phyloP scores from a whole-genome alignment of 2,888 invertebrate genomes.

The Ophonus ardosiacus region DNA sequence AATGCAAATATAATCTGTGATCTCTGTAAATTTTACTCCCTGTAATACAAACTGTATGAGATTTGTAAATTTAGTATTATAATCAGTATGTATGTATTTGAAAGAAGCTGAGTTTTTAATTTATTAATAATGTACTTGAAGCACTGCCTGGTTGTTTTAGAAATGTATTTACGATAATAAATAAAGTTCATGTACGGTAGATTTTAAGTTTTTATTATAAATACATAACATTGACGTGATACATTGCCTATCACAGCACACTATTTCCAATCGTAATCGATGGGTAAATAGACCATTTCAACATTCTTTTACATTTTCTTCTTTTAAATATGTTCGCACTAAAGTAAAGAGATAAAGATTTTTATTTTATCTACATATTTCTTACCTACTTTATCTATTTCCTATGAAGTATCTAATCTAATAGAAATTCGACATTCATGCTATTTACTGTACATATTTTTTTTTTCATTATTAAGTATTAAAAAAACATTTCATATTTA shows the following conservation, averaged over 20 bases:
- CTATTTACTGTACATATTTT: background rate
- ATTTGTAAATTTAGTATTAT: constrained; percentile 15
- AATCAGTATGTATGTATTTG: constrained; percentile 3
- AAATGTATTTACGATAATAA: background rate
- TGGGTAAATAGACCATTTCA: constrained; percentile 54
- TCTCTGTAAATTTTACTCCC: constrained; percentile 35
- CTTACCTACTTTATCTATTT: too few relatives aligned
- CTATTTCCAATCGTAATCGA: constrained; percentile 55
- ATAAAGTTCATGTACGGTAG: constrained; percentile 37
- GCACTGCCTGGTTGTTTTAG: constrained; percentile 27
- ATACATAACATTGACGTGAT: constrained; percentile 64
- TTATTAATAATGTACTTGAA: constrained; percentile 40
- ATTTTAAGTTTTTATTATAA: constrained; percentile 63
- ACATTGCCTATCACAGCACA: constrained; percentile 64
- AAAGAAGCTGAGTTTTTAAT: constrained; percentile 22
- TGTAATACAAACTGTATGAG: background rate
- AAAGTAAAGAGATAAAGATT: background rate
- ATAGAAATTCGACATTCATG: background rate
- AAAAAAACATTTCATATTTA: too few relatives aligned
- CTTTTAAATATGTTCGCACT: background rate
- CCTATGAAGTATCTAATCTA: background rate
- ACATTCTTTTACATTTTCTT: background rate
- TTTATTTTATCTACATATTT: too few relatives aligned
- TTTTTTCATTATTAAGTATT: too few relatives aligned
- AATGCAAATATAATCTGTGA: constrained; percentile 46